Evolutionary conservation across 2,113 vertebrate species (phyloP), one percentile per base, ranked within the genome.

Genomic region (Muscicapa adusta): DNA sequence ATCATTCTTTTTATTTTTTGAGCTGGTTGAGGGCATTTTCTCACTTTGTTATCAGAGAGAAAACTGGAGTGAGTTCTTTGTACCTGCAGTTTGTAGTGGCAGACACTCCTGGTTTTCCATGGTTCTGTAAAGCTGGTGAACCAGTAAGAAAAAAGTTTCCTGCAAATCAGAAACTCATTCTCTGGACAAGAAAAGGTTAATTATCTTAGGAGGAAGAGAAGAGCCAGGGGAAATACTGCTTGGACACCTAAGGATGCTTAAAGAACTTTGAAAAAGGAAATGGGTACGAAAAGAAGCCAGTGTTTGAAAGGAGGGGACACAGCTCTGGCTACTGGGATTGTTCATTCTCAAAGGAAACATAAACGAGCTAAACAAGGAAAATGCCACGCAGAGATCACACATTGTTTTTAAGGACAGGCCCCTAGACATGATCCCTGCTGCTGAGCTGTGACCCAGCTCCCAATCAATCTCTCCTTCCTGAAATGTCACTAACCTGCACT

Each of bases 401-500:
- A 31, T 8, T 90, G 94, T 93, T 96, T 96, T 96, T 96, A 95
- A 97, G 94, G 94, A 95, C 95, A 95, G 83, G 88, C 93, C 96
- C 92, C 93, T 18, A 96, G 93, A 88, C 83, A 31, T 89, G 95
- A 93, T 96, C 90, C 85, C 89, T 0, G 4, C 82, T 88, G 88
- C 85, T 88, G 83, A 94, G 94, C 96, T 94, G 94, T 73, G 95
- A 87, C 94, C 93, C 80, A 54, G 74, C 94, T 97, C 90, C 89
- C 79, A 94, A 91, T 96, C 95, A 95, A 95, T 96, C 75, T 95
- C 83, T 93, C 85, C 73, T 96, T 91, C 85, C 90, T 92, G 72
- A 96, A 96, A 97, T 95, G 93, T 96, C 94, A 96, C 94, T 96
- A 96, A 93, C 93, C 92, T 94, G 76, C 94, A 91, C 90, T 96